Conservation (phyloP, 2,113 vertebrate genomes). For the Pseudopodoces humilis region DNA sequence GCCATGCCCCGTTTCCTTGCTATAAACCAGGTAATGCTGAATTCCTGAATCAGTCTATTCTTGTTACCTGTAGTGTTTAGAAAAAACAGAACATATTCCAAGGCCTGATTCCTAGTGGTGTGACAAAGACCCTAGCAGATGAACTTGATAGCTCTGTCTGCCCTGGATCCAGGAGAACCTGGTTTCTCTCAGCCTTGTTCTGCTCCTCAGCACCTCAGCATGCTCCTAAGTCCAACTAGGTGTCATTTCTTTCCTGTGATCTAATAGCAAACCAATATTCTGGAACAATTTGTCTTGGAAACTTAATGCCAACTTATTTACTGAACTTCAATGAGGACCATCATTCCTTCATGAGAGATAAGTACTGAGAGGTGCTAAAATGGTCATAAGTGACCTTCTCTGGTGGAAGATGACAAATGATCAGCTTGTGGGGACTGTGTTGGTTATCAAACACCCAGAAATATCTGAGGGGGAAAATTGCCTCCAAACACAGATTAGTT, state of each 20-base stretch:
- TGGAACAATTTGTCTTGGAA: background rate
- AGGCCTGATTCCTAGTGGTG: background rate
- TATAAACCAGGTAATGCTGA: background rate
- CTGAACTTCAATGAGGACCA: background rate
- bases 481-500: slow-evolving; percentile 7
- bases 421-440: background rate
- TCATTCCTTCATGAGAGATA: background rate
- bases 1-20: background rate
- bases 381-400: background rate
- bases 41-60: background rate
- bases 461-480: background rate
- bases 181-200: background rate
- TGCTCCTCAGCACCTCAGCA: background rate
- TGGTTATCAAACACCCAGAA: background rate
- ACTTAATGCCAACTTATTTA: background rate
- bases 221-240: background rate
- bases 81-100: background rate
- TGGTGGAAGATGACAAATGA: background rate
- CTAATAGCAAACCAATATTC: background rate
- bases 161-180: background rate
- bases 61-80: background rate
- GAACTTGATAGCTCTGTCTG: background rate
- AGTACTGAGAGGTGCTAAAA: background rate
- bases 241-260: background rate
- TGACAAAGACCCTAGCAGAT: background rate